Evolutionary conservation across 2,113 vertebrate species (phyloP), one percentile per base, ranked within the genome.

Genomic region (Alces alces): DNA sequence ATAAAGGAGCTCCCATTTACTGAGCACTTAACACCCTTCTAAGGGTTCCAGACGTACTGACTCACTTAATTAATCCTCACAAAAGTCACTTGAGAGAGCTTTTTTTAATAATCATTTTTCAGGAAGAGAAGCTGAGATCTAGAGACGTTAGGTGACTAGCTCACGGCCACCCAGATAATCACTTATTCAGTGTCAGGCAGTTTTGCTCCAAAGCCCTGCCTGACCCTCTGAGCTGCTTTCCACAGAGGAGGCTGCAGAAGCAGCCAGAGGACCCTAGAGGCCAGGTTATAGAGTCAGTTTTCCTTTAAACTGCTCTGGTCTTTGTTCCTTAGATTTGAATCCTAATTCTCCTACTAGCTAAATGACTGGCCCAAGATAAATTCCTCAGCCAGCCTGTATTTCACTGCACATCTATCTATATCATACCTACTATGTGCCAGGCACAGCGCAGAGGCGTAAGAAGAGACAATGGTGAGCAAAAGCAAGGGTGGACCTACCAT

Each of bases 211-310:
- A 73, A 64, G 60, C 23, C 7, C 47, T 58, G 50, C 12, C 45
- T 27, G 10, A 57, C 55, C 17, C 33, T 1, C 66, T 4, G 27
- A 36, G 33, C 79, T 23, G 30, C 61, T 21, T 17, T 39, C 60
- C 54, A 8, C 5, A 27, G 28, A 10, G n/a, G 28, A 36, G 30
- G 70, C 70, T 55, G 23, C 3, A 19, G 91, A 52, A 11, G 47
- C 11, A 11, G 12, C 17, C 6, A 2, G 0, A n/a, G 16, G 7
- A 13, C 84, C 2, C 2, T 5, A 0, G 15, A 50, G 25, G 3
- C 21, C 12, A 1, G 3, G 15, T 7, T n/a, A 8, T 39, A 4
- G 25, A 64, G 61, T 21, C 84, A 5, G 39, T 79, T 57, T 92
- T 57, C 76, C 54, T 78, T 36, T 9, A 10, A 60, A 30, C 7